phyloP scores from a whole-genome alignment of 2,113 vertebrate genomes.

The Mobula hypostoma region DNA sequence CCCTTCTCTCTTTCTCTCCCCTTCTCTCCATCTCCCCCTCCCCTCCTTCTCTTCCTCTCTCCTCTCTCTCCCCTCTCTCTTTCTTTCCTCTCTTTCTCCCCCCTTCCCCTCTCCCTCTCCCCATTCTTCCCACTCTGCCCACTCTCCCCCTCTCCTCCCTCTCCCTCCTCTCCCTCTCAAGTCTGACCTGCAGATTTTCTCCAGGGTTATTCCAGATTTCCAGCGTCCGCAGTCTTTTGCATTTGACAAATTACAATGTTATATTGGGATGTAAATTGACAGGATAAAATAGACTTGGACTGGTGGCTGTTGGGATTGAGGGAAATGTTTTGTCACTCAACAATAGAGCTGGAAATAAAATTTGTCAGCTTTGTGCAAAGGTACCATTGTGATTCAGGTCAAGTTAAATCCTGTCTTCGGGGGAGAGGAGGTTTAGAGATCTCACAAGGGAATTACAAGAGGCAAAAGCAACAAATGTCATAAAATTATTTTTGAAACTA shows the following conservation, averaged over 20 bases:
- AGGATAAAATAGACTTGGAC: background rate
- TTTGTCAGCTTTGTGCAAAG: background rate
- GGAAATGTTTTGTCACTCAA: background rate
- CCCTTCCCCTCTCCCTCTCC: no score
- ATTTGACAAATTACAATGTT: background rate
- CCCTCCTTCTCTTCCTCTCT: no score
- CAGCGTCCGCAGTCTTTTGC: background rate
- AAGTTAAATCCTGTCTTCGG: background rate
- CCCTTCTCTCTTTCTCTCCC: no score
- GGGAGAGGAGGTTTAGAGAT: background rate
- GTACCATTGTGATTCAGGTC: background rate
- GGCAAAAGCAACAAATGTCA: background rate
- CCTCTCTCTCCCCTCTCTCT: no score
- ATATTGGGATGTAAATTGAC: background rate
- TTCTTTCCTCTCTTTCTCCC: no score
- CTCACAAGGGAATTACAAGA: background rate
- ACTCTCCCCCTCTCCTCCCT: no score
- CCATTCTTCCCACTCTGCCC: no score
- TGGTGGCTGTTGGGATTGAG: background rate
- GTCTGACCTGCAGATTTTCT: no score
- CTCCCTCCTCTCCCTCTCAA: no score
- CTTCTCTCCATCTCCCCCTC: no score
- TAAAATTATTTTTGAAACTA: background rate
- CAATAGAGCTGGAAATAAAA: background rate
- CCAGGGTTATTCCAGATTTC: background rate